Conservation (phyloP, 2,888 invertebrate species). For the Ommatoiulus sabulosus region DNA sequence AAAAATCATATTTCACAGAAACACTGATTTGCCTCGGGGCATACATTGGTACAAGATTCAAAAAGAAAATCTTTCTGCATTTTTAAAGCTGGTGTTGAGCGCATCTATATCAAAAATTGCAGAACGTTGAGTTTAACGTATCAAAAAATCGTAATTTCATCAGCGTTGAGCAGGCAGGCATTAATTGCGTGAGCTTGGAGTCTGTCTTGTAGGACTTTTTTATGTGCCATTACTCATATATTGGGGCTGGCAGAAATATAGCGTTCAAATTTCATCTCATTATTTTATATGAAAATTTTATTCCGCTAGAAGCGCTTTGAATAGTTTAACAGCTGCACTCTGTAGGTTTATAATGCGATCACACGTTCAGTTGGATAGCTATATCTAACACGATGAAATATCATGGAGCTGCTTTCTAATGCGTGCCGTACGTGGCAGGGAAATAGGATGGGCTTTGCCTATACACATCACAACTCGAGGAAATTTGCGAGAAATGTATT, state of each 20-base stretch:
- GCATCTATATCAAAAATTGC: background rate
- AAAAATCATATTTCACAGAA: slow-evolving; percentile 5
- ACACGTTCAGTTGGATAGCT: background rate
- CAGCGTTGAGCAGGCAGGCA: background rate
- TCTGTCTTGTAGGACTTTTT: background rate
- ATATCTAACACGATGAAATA: background rate
- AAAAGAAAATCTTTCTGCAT: background rate
- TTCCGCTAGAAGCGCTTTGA: background rate
- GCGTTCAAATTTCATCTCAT: slow-evolving; percentile 19
- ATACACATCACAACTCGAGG: background rate
- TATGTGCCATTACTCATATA: background rate
- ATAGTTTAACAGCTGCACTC: background rate
- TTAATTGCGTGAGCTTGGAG: background rate
- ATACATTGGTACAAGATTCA: background rate
- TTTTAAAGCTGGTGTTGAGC: background rate
- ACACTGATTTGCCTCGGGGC: background rate
- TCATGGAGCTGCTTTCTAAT: background rate
- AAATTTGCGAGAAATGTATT: background rate
- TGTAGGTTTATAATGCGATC: background rate
- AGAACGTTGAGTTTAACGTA: background rate
- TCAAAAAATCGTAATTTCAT: background rate
- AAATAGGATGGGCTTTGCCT: background rate
- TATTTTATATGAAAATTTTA: background rate
- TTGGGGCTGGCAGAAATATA: background rate
- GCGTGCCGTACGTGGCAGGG: background rate